Conservation (phyloP, 2,888 invertebrate species). For the Pteria penguin region DNA sequence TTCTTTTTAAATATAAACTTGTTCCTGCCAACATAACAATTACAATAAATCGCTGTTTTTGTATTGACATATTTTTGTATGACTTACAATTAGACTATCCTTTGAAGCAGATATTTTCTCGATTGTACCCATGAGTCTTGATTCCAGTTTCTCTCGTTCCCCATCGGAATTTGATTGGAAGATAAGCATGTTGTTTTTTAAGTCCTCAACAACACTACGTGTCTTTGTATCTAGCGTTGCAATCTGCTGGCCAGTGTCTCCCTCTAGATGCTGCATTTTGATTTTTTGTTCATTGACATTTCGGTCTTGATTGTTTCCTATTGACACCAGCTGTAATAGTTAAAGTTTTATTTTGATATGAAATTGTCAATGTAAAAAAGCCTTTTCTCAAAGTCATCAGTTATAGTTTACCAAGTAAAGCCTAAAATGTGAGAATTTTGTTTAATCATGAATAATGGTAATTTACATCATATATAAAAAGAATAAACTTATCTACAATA, state of each 20-base stretch:
- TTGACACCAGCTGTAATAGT: constrained; percentile 58
- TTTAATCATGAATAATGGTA: no score
- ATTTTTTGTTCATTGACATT: constrained; percentile 64
- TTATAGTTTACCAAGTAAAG: no score
- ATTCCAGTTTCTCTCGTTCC: constrained; percentile 76
- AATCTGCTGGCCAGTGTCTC: constrained; percentile 73
- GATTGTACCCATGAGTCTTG: constrained; percentile 65
- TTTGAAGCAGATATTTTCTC: constrained; percentile 66
- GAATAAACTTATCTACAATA: not conserved
- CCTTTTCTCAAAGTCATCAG: no score
- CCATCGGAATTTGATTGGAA: constrained; percentile 64
- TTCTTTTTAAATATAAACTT: no score
- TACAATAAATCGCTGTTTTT: no score
- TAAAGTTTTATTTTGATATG: not conserved
- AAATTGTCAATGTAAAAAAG: no score
- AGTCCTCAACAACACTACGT: constrained; percentile 71
- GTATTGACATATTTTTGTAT: no score
- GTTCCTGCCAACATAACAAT: no score
- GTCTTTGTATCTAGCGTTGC: constrained; percentile 74
- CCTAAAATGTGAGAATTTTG: no score
- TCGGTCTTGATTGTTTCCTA: constrained; percentile 62
- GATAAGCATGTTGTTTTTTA: constrained; percentile 64
- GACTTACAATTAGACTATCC: constrained; percentile 62
- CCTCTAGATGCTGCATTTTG: constrained; percentile 73
- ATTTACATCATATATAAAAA: no score